phyloP scores from a whole-genome alignment of 2,888 invertebrate species.

The Drosophila koepferae region DNA sequence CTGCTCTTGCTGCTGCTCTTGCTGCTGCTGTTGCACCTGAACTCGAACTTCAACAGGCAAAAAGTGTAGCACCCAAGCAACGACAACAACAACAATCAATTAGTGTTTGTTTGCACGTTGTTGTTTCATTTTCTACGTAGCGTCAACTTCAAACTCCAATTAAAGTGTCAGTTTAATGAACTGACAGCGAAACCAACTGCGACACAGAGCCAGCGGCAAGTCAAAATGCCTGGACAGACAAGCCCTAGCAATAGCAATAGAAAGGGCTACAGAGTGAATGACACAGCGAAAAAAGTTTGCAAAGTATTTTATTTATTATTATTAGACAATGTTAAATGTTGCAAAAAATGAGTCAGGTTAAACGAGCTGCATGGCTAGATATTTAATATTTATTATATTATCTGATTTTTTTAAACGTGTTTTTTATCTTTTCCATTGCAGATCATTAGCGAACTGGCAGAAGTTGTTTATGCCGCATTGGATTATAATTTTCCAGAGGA shows the following conservation, averaged over 20 bases:
- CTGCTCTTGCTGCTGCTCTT: constrained; percentile 30
- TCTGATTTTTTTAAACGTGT: neutral
- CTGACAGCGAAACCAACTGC: constrained; percentile 55
- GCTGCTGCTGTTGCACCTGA: constrained; percentile 65
- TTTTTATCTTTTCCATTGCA: constrained; percentile 85
- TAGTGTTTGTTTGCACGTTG: constrained; percentile 57
- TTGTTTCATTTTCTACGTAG: constrained; percentile 67
- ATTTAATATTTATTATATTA: neutral
- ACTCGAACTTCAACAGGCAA: constrained; percentile 69
- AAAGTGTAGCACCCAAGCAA: constrained; percentile 30
- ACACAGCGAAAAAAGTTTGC: neutral
- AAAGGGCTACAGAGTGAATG: constrained; percentile 16
- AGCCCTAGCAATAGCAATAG: constrained; percentile 18
- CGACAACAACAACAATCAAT: constrained; percentile 45
- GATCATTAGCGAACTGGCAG: constrained; percentile 92
- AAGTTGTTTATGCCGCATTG: constrained; percentile 94
- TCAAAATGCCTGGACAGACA: constrained; percentile 20
- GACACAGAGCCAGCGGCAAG: constrained; percentile 5
- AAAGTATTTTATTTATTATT: neutral
- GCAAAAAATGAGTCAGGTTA: neutral
- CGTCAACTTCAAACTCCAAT: constrained; percentile 76
- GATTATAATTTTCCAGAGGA: constrained; percentile 94
- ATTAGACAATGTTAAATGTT: neutral
- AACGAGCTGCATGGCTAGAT: neutral
- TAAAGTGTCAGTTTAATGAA: constrained; percentile 80